Percentiles rank a stretch among this genome's conserved stretches.
Evolutionary conservation across 2,113 vertebrate genomes (phyloP).

Genomic region (Odocoileus hemionus): DNA sequence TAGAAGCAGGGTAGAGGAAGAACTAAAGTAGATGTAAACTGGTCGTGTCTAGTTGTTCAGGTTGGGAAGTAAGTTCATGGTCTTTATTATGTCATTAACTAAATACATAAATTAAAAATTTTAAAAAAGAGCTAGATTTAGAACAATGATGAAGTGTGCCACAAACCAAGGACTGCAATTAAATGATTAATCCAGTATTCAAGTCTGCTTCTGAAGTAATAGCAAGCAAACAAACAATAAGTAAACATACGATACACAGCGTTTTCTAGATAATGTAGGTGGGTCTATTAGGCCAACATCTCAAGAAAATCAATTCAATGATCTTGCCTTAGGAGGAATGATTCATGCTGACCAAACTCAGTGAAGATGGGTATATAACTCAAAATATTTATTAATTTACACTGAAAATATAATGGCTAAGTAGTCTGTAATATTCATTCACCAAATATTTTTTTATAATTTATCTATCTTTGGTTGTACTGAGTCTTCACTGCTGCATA

Average conservation of each 20-base stretch:
- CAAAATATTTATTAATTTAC: background rate
- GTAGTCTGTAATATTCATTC: background rate
- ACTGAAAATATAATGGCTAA: background rate
- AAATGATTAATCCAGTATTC: background rate
- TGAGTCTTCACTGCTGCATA: background rate
- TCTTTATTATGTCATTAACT: background rate
- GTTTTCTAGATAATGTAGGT: background rate
- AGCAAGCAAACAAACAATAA: background rate
- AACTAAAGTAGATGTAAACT: background rate
- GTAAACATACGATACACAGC: background rate
- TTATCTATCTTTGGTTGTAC: background rate
- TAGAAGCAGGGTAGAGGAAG: background rate
- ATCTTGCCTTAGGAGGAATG: background rate
- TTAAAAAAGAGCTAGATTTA: background rate
- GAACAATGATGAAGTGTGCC: background rate
- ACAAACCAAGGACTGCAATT: background rate
- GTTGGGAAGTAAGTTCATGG: background rate
- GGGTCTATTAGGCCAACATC: background rate
- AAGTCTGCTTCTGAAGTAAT: background rate
- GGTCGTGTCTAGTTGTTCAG: background rate
- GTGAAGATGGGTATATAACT: background rate
- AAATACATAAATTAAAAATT: background rate
- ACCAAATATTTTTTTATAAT: background rate
- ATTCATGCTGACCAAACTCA: background rate
- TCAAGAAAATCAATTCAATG: background rate